Base-by-base conservation (phyloP, 2,113 vertebrate species). In the Sphaerodactylus townsendi region DNA sequence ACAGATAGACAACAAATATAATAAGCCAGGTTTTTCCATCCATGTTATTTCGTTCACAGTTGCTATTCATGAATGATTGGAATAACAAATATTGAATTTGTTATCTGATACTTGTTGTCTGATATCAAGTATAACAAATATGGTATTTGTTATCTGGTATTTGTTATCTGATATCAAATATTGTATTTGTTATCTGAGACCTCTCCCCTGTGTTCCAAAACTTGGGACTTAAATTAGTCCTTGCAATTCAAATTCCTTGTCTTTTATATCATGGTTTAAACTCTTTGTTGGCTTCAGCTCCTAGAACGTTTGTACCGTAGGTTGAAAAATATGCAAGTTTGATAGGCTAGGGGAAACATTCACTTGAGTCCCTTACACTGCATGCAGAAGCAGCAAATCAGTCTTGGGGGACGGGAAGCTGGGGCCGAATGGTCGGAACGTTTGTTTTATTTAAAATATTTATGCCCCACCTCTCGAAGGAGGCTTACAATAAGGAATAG, bases 231-330 rank as follows among this genome's bases (percentile, higher is more conserved):
- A 39, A 44, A 44, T 23, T 10, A 39, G 35, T 53, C 6, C 10
- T 3, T 19, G 15, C 19, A 17, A 53, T 53, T 3, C 14, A 1
- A 9, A 91, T 69, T 56, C 86, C 78, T 37, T 53, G 50, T 59
- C 84, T 86, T 71, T 85, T 86, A 72, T 50, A 48, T 78, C 87
- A 68, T 77, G 33, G 5, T 79, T 85, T 89, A 53, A 85, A 87
- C 90, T 71, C 78, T 85, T 10, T 79, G 46, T 10, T 79, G 46
- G 1, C 64, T 8, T 0, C 23, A 76, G 70, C 78, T 86, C 2
- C 0, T 76, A 28, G 79, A 2, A 10, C 68, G 25, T 17, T 86
- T 10, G 46, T 59, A 77, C 10, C 10, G 39, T 19, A 17, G 19
- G 23, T 79, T 66, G 66, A 87, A 82, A 0, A 39, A 81, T 84